phyloP scores from a whole-genome alignment of 2,888 invertebrate species.

The Nomada fucata region DNA sequence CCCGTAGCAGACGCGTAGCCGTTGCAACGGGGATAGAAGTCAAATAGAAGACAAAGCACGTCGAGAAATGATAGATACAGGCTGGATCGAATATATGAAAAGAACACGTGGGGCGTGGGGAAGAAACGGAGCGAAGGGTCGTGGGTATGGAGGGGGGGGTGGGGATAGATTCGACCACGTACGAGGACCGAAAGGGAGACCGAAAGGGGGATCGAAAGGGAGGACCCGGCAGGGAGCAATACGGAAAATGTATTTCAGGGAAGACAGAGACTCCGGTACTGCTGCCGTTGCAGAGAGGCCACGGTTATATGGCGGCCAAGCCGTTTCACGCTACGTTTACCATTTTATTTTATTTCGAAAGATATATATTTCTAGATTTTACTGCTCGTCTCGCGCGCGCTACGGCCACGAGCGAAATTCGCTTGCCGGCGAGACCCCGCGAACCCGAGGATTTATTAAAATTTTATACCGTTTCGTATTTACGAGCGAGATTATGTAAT shows the following conservation, averaged over 20 bases:
- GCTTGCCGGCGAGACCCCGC: background rate
- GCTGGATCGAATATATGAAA: slow-evolving; percentile 33
- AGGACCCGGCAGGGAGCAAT: slow-evolving; percentile 33
- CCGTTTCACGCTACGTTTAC: slow-evolving; percentile 81
- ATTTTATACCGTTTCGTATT: slow-evolving; percentile 32
- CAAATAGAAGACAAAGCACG: slow-evolving; percentile 62
- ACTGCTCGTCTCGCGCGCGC: slow-evolving; percentile 61
- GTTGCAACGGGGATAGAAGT: slow-evolving; percentile 40
- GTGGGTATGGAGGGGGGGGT: slow-evolving; percentile 10
- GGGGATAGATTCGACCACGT: slow-evolving; percentile 57
- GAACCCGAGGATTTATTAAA: slow-evolving; percentile 49
- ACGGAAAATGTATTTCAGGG: slow-evolving; percentile 67
- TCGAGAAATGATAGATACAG: slow-evolving; percentile 53
- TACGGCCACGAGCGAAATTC: slow-evolving; percentile 47
- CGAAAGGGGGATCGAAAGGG: slow-evolving; percentile 21
- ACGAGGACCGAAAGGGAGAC: slow-evolving; percentile 36
- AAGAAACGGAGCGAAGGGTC: slow-evolving; percentile 8
- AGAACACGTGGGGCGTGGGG: slow-evolving; percentile 16
- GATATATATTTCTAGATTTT: slow-evolving; percentile 78
- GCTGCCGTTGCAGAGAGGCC: slow-evolving; percentile 66
- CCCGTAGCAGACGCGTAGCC: slow-evolving; percentile 1
- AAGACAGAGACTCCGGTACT: slow-evolving; percentile 63
- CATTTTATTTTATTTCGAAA: slow-evolving; percentile 80
- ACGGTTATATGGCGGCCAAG: slow-evolving; percentile 64
- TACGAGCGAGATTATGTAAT: slow-evolving; percentile 29